A percentile compares a stretch with the other conserved stretches of the same genome.
Conservation (phyloP, 2,113 vertebrate species). For the Picathartes gymnocephalus region DNA sequence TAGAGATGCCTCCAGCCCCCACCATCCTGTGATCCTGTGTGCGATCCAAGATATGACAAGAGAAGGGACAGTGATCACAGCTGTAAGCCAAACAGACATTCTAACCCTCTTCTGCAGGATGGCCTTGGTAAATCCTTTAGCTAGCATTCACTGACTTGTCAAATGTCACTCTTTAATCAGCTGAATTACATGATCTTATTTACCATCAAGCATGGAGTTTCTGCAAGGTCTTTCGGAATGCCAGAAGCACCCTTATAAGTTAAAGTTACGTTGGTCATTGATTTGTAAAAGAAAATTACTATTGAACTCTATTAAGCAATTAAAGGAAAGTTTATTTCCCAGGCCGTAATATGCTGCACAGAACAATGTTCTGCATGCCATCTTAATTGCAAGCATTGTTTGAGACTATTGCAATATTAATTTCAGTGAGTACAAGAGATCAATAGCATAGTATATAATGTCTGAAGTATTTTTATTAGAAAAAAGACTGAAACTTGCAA, state of each 20-base stretch:
- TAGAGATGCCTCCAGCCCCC: background rate
- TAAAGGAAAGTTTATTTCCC: background rate
- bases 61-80: background rate
- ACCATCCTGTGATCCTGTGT: too few relatives aligned
- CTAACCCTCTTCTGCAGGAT: background rate
- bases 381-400: background rate
- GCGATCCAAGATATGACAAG: accelerated
- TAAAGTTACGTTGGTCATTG: background rate
- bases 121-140: background rate
- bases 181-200: background rate
- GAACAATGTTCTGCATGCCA: background rate
- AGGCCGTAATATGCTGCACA: background rate
- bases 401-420: background rate
- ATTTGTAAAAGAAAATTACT: background rate
- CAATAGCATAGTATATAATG: background rate
- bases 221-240: background rate
- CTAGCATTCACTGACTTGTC: accelerated
- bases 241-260: background rate
- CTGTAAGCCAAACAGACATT: background rate
- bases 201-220: background rate
- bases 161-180: background rate
- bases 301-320: background rate
- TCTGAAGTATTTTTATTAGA: background rate
- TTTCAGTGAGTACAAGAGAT: background rate
- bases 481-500: background rate